phyloP scores from a whole-genome alignment of 2,113 vertebrate genomes.

The Rhombomys opimus region DNA sequence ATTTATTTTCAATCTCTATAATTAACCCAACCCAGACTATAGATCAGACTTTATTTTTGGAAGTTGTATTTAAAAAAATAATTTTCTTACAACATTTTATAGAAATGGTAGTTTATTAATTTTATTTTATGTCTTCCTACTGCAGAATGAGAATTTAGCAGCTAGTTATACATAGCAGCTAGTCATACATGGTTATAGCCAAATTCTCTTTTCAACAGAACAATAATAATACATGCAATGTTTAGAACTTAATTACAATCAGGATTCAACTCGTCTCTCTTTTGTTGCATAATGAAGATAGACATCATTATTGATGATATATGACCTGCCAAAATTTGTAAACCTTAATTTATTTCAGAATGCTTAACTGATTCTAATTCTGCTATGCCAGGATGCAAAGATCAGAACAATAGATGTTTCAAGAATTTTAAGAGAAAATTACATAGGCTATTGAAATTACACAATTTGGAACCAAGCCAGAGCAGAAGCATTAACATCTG shows the following conservation, averaged over 20 bases:
- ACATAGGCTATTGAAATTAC: slow-evolving; percentile 37
- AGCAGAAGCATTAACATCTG: slow-evolving; percentile 53
- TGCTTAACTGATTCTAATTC: slow-evolving; percentile 47
- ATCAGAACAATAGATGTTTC: slow-evolving; percentile 38
- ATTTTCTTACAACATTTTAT: neutral
- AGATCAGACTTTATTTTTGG: neutral
- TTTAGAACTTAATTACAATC: slow-evolving; percentile 7
- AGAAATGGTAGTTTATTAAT: neutral
- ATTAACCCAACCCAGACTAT: neutral
- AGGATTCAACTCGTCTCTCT: slow-evolving; percentile 30
- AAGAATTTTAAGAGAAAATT: slow-evolving; percentile 55
- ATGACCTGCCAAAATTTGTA: slow-evolving; percentile 3
- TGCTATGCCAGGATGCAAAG: neutral
- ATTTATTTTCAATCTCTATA: neutral
- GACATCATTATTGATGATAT: slow-evolving; percentile 13
- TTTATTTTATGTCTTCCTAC: neutral
- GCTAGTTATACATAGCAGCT: neutral
- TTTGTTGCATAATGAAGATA: slow-evolving; percentile 5
- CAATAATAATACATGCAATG: neutral
- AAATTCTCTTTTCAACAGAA: neutral
- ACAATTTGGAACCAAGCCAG: slow-evolving; percentile 57
- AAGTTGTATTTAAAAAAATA: neutral
- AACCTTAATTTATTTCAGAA: slow-evolving; percentile 56
- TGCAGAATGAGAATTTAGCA: neutral
- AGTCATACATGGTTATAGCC: neutral